These are phyloP conservation scores for Pheosia tremula DNA, from an alignment of 2,888 invertebrate genomes.

Conservation along the genomic window DNA sequence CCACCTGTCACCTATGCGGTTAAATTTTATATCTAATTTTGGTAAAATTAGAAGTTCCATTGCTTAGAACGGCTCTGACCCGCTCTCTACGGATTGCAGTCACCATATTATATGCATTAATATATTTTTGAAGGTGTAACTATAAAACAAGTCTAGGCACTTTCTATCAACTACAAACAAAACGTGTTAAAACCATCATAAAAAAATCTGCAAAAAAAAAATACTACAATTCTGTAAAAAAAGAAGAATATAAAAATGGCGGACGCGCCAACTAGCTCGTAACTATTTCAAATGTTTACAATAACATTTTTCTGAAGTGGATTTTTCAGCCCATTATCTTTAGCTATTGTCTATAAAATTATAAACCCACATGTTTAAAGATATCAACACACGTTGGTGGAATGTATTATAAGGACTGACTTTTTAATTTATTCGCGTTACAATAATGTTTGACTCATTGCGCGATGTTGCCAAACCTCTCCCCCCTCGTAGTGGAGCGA, in stretches of 20 bases:
- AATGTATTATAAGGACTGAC: constrained; percentile 16
- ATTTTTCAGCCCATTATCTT: constrained; percentile 38
- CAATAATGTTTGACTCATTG: constrained; percentile 33
- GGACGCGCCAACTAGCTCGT: constrained; percentile 11
- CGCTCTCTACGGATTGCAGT: neutral
- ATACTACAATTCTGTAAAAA: neutral
- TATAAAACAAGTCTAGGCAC: neutral
- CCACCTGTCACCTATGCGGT: too few relatives aligned
- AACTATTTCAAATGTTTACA: constrained; percentile 38
- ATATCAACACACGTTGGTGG: constrained; percentile 12
- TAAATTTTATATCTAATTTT: too few relatives aligned
- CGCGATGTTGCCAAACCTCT: constrained; percentile 64
- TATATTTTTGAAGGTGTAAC: neutral
- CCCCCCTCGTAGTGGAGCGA: constrained; percentile 53
- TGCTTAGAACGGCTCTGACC: neutral
- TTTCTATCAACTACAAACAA: neutral
- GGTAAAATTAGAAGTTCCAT: too few relatives aligned
- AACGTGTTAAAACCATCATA: neutral
- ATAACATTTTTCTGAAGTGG: constrained; percentile 39
- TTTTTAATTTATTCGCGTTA: constrained; percentile 38
- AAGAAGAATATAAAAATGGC: constrained; percentile 1
- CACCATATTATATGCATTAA: neutral
- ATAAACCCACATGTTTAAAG: constrained; percentile 17
- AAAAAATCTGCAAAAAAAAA: neutral
- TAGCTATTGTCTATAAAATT: constrained; percentile 39